Evolutionary conservation across 1,140 invertebrate species (phyloP).

Genomic region (Penaeus japonicus): DNA sequence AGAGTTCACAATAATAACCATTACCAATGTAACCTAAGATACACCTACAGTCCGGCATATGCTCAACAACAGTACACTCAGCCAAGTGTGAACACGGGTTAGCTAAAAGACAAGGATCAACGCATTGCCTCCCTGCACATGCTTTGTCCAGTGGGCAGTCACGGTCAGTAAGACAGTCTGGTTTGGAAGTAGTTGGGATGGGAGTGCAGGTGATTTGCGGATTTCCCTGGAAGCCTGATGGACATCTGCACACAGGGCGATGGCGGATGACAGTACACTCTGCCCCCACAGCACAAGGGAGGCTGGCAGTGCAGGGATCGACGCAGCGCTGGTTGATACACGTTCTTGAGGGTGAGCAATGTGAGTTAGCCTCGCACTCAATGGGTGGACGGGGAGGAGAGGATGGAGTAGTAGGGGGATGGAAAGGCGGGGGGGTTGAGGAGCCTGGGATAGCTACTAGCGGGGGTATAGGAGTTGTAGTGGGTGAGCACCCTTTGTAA

Average conservation of each 20-base stretch:
- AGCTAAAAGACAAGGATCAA: conserved; percentile 72
- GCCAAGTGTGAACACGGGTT: conserved; percentile 77
- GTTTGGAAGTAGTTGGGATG: conserved; percentile 63
- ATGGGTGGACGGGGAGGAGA: conserved; percentile 34
- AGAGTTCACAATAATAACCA: conserved; percentile 47
- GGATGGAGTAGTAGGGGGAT: conserved; percentile 15
- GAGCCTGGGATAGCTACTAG: conserved; percentile 21
- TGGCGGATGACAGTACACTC: conserved; percentile 56
- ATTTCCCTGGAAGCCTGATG: conserved; percentile 49
- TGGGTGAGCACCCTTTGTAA: conserved; percentile 69
- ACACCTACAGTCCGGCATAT: conserved; percentile 83
- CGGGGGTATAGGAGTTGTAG: conserved; percentile 30
- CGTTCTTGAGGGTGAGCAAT: conserved; percentile 77
- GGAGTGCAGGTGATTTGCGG: conserved; percentile 35
- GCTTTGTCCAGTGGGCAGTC: conserved; percentile 80
- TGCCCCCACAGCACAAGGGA: conserved; percentile 68
- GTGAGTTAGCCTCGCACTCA: conserved; percentile 62
- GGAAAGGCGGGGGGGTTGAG: conserved; percentile 18
- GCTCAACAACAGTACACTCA: conserved; percentile 81
- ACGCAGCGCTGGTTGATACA: conserved; percentile 74
- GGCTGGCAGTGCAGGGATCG: conserved; percentile 74
- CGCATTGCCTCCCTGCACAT: conserved; percentile 77
- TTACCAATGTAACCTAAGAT: conserved; percentile 76
- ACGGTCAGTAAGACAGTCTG: conserved; percentile 81
- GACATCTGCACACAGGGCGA: conserved; percentile 55